Evolutionary conservation across 2,888 invertebrate genomes (phyloP).

Genomic region (Yponomeuta malinellus): DNA sequence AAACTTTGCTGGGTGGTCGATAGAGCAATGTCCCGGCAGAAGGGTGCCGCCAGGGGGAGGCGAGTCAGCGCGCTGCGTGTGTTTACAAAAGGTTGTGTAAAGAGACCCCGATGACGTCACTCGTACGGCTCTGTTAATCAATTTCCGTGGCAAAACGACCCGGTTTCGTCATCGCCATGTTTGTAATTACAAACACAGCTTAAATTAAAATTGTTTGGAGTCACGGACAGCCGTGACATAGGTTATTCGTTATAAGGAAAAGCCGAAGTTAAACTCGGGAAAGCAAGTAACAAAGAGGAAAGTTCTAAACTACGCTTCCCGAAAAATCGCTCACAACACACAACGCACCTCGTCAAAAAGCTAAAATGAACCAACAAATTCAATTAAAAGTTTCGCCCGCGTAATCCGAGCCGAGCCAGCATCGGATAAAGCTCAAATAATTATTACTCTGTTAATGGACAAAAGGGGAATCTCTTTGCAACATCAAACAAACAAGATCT

Average conservation of each 20-base stretch:
- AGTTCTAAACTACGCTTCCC: constrained; percentile 28
- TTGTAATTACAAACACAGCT: neutral
- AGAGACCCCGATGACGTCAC: constrained; percentile 22
- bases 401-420: constrained; percentile 55
- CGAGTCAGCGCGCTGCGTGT: constrained; percentile 18
- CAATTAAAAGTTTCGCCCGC: constrained; percentile 66
- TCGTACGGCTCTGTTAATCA: constrained; percentile 25
- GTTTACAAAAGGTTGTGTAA: constrained; percentile 22
- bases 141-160: constrained; percentile 27
- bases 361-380: constrained; percentile 62
- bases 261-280: neutral
- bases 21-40: constrained; percentile 17
- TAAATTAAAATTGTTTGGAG: neutral
- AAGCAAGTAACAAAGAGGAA: constrained; percentile 18
- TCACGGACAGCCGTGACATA: neutral
- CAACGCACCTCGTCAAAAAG: constrained; percentile 56
- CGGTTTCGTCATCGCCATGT: constrained; percentile 12
- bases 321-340: constrained; percentile 50
- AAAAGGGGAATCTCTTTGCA: constrained; percentile 54
- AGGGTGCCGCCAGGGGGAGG: constrained; percentile 10
- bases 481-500: constrained; percentile 60
- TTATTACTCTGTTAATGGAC: constrained; percentile 63
- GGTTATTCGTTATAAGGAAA: neutral
- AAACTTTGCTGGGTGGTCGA: constrained; percentile 14
- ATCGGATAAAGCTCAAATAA: constrained; percentile 66